Conservation (phyloP, 2,113 vertebrate species). For the Rhipidura dahli region DNA sequence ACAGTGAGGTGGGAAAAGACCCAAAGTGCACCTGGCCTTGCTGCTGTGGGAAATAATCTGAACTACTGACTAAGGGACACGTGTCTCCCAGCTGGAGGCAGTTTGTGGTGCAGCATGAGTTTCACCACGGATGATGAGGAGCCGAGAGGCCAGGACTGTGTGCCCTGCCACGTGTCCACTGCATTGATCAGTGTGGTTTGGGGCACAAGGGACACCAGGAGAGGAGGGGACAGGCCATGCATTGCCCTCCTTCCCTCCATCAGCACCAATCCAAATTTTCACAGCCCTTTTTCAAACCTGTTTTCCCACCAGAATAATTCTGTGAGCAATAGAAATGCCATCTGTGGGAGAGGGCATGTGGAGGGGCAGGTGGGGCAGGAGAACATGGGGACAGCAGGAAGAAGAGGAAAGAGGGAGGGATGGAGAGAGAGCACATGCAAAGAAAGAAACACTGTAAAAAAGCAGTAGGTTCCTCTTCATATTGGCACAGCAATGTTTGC, state of each 20-base stretch:
- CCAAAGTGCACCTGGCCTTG: background rate
- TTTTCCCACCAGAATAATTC: background rate
- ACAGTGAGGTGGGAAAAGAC: background rate
- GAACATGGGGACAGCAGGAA: background rate
- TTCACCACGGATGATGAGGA: background rate
- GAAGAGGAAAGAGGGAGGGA: background rate
- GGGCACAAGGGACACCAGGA: background rate
- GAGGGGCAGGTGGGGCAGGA: background rate
- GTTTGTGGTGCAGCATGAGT: background rate
- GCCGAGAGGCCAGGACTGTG: background rate
- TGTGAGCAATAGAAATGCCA: background rate
- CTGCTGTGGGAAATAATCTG: background rate
- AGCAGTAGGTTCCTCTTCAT: slow-evolving; percentile 44
- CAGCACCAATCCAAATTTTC: background rate
- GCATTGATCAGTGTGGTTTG: background rate
- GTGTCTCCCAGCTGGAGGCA: background rate
- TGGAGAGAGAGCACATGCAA: background rate
- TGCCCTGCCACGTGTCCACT: background rate
- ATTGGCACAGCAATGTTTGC: slow-evolving; percentile 63
- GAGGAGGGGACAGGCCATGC: background rate
- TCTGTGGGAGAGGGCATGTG: background rate
- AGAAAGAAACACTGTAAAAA: slow-evolving; percentile 24
- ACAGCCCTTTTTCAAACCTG: background rate
- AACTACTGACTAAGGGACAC: background rate
- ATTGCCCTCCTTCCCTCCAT: background rate